Percentiles rank a stretch among this genome's conserved stretches.
Evolutionary conservation across 1,140 invertebrate genomes (phyloP).

Genomic region (Neuroterus valhalla): DNA sequence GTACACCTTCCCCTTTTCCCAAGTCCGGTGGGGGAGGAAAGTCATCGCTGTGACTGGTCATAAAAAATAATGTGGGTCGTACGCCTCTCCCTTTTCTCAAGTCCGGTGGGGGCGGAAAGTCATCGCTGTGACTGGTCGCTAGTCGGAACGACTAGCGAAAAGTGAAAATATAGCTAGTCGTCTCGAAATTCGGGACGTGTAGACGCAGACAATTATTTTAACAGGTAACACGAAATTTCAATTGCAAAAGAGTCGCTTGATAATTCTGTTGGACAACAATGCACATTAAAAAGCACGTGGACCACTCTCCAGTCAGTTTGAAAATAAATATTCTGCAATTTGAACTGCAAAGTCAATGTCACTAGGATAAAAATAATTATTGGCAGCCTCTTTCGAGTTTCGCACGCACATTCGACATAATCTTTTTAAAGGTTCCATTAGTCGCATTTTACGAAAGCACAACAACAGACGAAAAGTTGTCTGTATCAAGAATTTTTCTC

Average conservation of each 20-base stretch:
- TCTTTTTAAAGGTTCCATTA: slow-evolving; percentile 40
- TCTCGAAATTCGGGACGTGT: no score
- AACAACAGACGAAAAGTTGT: slow-evolving; percentile 42
- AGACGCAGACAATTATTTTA: no score
- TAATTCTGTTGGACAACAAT: not conserved
- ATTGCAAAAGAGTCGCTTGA: not conserved
- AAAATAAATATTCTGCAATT: not conserved
- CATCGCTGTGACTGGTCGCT: no score
- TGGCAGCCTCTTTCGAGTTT: slow-evolving; percentile 45
- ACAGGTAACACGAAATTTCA: no score
- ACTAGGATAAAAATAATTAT: slow-evolving; percentile 60
- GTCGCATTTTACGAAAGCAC: slow-evolving; percentile 55
- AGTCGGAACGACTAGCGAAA: no score
- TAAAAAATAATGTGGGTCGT: no score
- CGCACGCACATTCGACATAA: slow-evolving; percentile 20
- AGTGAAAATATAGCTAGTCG: no score
- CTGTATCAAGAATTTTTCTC: slow-evolving; percentile 14
- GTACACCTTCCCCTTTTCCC: no score
- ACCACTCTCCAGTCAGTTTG: not conserved
- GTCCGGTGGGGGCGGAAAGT: no score
- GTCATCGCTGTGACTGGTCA: no score
- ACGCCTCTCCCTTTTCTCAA: no score
- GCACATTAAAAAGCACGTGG: not conserved
- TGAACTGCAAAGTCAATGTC: slow-evolving; percentile 66
- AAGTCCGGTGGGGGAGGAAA: no score